phyloP scores from a whole-genome alignment of 2,797 vertebrate genomes.

The Atherinosoma microstoma region DNA sequence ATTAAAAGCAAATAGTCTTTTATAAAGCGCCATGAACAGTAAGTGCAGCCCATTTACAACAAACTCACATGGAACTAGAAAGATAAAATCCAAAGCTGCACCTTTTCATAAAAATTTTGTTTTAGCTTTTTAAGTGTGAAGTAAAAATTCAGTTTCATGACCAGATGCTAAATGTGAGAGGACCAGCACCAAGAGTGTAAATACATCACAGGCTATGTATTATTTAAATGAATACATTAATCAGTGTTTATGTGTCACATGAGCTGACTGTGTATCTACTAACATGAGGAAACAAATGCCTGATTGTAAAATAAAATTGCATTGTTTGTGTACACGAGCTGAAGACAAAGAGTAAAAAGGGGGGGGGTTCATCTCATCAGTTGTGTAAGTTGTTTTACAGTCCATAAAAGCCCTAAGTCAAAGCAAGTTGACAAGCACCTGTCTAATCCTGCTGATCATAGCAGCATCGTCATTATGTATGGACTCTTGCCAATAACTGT shows the following conservation, averaged over 20 bases:
- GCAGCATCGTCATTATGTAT: slow-evolving; percentile 79
- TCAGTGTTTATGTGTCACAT: background rate
- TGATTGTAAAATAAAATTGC: slow-evolving; percentile 28
- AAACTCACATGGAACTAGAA: background rate
- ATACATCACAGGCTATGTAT: too few relatives aligned
- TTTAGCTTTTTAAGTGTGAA: background rate
- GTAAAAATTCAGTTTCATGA: background rate
- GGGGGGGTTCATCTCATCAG: slow-evolving; percentile 51
- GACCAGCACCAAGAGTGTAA: background rate
- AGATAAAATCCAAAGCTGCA: background rate
- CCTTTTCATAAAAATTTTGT: background rate
- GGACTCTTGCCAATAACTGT: slow-evolving; percentile 71
- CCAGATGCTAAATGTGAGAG: background rate
- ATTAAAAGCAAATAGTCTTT: background rate
- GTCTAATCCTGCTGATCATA: slow-evolving; percentile 84
- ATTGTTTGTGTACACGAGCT: slow-evolving; percentile 16
- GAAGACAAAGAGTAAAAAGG: slow-evolving; percentile 42
- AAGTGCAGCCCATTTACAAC: background rate
- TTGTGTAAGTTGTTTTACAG: slow-evolving; percentile 53
- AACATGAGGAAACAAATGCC: slow-evolving; percentile 17
- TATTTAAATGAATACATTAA: slow-evolving; percentile 1
- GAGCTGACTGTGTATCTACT: background rate
- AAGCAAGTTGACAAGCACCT: slow-evolving; percentile 72
- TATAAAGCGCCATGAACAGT: background rate
- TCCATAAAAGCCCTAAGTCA: slow-evolving; percentile 68